Evolutionary conservation across 2,797 vertebrate genomes (phyloP).

Genomic region (Diplodus puntazzo): DNA sequence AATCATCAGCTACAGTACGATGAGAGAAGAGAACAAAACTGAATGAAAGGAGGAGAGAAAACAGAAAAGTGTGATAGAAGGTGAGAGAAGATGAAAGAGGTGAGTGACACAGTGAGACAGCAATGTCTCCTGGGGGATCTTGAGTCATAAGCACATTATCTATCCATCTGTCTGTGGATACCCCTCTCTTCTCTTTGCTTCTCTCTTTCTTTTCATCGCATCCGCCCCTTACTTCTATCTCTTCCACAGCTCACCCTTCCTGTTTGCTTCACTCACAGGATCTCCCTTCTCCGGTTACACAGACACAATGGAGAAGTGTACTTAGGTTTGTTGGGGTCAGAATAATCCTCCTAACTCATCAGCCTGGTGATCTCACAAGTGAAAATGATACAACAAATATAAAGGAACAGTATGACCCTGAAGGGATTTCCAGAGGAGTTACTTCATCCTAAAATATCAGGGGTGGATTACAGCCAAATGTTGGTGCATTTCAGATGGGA

Average conservation of each 20-base stretch:
- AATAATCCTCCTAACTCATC: slow-evolving; percentile 6
- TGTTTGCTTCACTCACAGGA: slow-evolving; percentile 28
- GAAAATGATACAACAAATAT: slow-evolving; percentile 35
- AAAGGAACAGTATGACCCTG: background rate
- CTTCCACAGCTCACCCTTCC: slow-evolving; percentile 32
- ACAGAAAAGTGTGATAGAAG: slow-evolving; percentile 25
- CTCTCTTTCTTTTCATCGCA: slow-evolving; percentile 14
- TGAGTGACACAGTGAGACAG: slow-evolving; percentile 67
- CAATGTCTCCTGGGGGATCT: slow-evolving; percentile 62
- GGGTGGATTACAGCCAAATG: slow-evolving; percentile 6
- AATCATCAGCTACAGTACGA: background rate
- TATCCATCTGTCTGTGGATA: slow-evolving; percentile 68
- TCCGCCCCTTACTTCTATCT: slow-evolving; percentile 14
- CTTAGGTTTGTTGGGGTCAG: slow-evolving; percentile 11
- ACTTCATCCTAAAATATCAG: slow-evolving; percentile 14
- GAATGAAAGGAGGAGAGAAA: slow-evolving; percentile 22
- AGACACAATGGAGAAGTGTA: slow-evolving; percentile 22
- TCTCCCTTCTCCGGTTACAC: slow-evolving; percentile 65
- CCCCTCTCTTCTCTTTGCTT: slow-evolving; percentile 23
- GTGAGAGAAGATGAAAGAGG: slow-evolving; percentile 46
- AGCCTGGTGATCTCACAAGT: background rate
- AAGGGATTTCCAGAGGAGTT: slow-evolving; percentile 18
- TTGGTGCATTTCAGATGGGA: slow-evolving; percentile 28
- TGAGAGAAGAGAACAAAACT: slow-evolving; percentile 9
- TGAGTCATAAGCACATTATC: slow-evolving; percentile 72